Evolutionary conservation across 1,140 invertebrate species (phyloP), one percentile per base, ranked within the genome.

Genomic region (Drosophila eugracilis): DNA sequence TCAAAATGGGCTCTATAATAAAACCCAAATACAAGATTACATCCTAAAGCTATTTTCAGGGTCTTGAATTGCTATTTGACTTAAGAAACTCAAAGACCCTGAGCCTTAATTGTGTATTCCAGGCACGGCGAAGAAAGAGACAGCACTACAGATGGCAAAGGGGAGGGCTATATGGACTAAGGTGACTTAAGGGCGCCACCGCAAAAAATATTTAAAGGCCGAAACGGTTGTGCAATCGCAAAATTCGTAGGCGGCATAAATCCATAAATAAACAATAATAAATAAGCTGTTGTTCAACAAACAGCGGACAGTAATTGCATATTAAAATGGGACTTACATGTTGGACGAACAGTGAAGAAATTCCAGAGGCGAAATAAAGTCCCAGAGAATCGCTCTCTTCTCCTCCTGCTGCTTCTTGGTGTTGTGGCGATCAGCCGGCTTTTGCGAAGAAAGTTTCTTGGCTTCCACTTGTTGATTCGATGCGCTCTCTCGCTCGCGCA

Each of bases 211-310:
- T 65, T 30, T 45, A 62, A 81, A 74, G 53, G 57, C 69, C 69
- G 15, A 71, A 53, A 47, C 50, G 80, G 74, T 85, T 85, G 77
- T 85, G 83, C 78, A 85, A 85, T 88, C 83, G 59, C 59, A 15
- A 44, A 48, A 71, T 53, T 81, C 74, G 81, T 85, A 81, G 81
- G 81, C 81, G 81, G 65, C 62, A 69, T 67, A 75, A 74, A 72
- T 84, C 79, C 78, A 81, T 70, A 81, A 85, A 85, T 85, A 80
- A 85, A 80, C 85, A 73, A 67, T 54, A 85, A 85, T 86, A 76
- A 85, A 86, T 85, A 60, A 65, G 58, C 72, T 26, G 55, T 36
- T 36, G 44, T 28, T 59, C 39, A 45, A 50, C 55, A 50, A 78
- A 53, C 50, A 53, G 67, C 71, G 66, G 58, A 81, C 81, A 81